Evolutionary conservation across 2,888 invertebrate species (phyloP).

Genomic region (Teinopalpus imperialis): DNA sequence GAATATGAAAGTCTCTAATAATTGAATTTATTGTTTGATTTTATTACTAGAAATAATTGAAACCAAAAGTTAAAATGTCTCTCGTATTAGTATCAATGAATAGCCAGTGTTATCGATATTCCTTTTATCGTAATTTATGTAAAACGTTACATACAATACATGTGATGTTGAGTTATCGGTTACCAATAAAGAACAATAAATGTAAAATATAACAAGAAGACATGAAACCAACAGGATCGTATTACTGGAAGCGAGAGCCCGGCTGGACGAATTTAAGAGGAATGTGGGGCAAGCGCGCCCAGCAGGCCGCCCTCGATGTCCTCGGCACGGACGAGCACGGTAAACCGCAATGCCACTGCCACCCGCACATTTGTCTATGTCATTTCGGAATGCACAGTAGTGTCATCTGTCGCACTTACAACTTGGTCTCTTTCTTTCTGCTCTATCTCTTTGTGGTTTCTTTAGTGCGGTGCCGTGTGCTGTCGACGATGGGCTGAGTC

Average conservation of each 20-base stretch:
- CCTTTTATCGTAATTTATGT: too few species aligned
- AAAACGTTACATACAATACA: too few species aligned
- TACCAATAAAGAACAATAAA: too few species aligned
- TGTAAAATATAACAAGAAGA: constrained; percentile 16
- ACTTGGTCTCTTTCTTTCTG: constrained; percentile 8
- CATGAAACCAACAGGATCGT: constrained; percentile 77
- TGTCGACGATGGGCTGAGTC: too few species aligned
- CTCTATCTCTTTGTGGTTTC: background rate
- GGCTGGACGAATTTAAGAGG: constrained; percentile 91
- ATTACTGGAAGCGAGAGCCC: constrained; percentile 89
- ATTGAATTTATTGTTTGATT: too few species aligned
- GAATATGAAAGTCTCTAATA: too few species aligned
- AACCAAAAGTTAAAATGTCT: too few species aligned
- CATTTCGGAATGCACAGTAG: constrained; percentile 26
- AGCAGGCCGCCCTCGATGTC: constrained; percentile 48
- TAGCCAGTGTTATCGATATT: too few species aligned
- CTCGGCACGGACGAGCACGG: constrained; percentile 54
- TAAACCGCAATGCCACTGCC: constrained; percentile 41
- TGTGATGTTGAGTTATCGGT: too few species aligned
- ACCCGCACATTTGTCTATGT: constrained; percentile 2
- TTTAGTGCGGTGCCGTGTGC: background rate
- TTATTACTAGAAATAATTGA: too few species aligned
- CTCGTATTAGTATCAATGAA: too few species aligned
- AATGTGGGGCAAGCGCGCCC: constrained; percentile 88
- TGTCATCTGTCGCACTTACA: constrained; percentile 22